A percentile compares a stretch with the other conserved stretches of the same genome.
phyloP scores from a whole-genome alignment of 2,888 invertebrate genomes.

The Chloromyia formosa region DNA sequence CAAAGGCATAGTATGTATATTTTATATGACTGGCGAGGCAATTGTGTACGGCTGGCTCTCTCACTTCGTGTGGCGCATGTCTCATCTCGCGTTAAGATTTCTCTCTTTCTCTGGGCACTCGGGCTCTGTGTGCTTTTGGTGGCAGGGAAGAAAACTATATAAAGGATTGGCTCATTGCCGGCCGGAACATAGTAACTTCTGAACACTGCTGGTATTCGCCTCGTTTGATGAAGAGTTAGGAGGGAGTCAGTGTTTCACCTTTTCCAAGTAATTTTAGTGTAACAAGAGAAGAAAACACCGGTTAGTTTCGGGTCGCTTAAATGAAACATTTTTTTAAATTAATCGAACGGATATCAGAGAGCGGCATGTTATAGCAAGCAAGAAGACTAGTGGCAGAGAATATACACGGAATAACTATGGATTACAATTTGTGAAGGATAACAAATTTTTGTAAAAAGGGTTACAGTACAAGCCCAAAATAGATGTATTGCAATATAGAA shows the following conservation, averaged over 20 bases:
- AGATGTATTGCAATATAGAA: constrained; percentile 16
- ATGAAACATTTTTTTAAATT: constrained; percentile 5
- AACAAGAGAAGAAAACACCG: constrained; percentile 5
- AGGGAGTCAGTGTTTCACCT: constrained; percentile 15
- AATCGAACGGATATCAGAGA: constrained; percentile 31
- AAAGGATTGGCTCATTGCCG: constrained; percentile 55
- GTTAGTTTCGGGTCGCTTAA: neutral
- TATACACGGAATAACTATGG: neutral
- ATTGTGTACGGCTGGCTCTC: neutral
- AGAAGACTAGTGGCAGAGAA: neutral
- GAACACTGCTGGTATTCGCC: constrained; percentile 59
- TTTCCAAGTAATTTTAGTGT: constrained; percentile 3
- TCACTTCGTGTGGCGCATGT: neutral
- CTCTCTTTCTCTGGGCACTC: neutral
- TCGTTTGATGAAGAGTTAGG: constrained; percentile 47
- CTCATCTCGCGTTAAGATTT: neutral
- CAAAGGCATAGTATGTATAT: neutral
- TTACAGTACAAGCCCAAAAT: constrained; percentile 5
- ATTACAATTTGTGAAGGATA: constrained; percentile 4
- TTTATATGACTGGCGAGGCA: too few species aligned
- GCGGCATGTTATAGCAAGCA: neutral
- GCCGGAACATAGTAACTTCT: constrained; percentile 63
- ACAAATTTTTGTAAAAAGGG: neutral
- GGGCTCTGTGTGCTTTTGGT: neutral
- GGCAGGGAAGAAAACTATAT: constrained; percentile 41